A percentile compares a stretch with the other conserved stretches of the same genome.
Evolutionary conservation across 2,113 vertebrate species (phyloP).

Genomic region (Colaptes auratus): DNA sequence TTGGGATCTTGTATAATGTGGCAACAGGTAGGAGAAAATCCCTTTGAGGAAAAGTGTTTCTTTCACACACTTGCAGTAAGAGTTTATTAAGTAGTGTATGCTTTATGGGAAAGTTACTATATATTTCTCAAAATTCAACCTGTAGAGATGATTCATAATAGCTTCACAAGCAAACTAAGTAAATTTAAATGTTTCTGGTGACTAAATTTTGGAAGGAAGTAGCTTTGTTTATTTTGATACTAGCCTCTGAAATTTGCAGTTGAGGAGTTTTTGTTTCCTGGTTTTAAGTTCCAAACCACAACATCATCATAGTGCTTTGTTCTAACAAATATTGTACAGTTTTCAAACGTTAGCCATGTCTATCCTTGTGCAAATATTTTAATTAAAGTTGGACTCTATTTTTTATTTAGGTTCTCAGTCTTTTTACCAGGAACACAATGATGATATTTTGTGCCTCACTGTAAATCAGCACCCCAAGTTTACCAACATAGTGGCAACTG

Average conservation of each 20-base stretch:
- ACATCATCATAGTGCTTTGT: background rate
- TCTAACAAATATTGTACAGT: background rate
- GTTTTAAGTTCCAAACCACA: background rate
- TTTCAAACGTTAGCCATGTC: background rate
- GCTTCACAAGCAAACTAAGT: background rate
- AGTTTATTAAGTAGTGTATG: background rate
- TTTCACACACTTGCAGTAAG: background rate
- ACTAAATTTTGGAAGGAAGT: background rate
- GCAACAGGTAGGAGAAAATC: conserved; percentile 86
- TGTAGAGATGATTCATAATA: background rate
- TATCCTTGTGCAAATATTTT: background rate
- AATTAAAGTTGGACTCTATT: background rate
- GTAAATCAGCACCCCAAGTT: conserved; percentile 99
- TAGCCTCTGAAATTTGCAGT: background rate
- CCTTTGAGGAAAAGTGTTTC: background rate
- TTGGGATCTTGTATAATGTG: conserved; percentile 93
- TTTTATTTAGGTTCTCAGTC: conserved; percentile 89
- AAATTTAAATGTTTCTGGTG: background rate
- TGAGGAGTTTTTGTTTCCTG: background rate
- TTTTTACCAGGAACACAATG: conserved; percentile 98
- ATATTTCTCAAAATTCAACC: background rate
- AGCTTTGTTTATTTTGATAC: background rate
- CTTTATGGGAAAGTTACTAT: background rate
- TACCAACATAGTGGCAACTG: conserved; percentile 98
- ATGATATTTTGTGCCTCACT: conserved; percentile 99